These are phyloP conservation scores for Delichon dasypus DNA, from an alignment of 2,797 vertebrate species.

Conservation along the genomic window DNA sequence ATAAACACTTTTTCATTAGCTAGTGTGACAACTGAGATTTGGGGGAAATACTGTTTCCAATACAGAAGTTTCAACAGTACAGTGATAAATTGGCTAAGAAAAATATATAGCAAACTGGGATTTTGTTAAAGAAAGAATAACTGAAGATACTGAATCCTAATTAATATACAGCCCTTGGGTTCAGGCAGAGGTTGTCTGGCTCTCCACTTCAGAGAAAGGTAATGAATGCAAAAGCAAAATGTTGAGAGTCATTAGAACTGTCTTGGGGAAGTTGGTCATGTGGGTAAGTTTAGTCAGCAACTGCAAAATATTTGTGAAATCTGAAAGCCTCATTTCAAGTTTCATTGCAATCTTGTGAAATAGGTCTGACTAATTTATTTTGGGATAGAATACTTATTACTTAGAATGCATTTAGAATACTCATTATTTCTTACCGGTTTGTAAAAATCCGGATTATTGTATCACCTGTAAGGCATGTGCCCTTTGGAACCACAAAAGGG, in stretches of 20 bases:
- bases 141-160: neutral
- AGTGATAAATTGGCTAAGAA: neutral
- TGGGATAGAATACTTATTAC: neutral
- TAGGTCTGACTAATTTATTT: neutral
- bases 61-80: neutral
- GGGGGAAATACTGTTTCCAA: neutral
- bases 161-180: neutral
- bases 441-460: neutral
- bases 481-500: neutral
- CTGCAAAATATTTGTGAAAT: neutral
- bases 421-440: neutral
- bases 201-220: neutral
- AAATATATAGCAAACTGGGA: neutral
- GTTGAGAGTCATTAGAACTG: neutral
- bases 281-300: neutral
- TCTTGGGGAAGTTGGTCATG: neutral
- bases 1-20: neutral
- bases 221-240: neutral
- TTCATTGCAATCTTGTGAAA: neutral
- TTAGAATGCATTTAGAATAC: neutral
- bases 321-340: neutral
- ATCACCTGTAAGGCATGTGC: neutral
- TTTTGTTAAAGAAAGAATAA: neutral
- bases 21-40: neutral
- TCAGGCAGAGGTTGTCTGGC: neutral